These are phyloP conservation scores for Ichneumon xanthorius DNA, from an alignment of 2,888 invertebrate species.

Conservation along the genomic window DNA sequence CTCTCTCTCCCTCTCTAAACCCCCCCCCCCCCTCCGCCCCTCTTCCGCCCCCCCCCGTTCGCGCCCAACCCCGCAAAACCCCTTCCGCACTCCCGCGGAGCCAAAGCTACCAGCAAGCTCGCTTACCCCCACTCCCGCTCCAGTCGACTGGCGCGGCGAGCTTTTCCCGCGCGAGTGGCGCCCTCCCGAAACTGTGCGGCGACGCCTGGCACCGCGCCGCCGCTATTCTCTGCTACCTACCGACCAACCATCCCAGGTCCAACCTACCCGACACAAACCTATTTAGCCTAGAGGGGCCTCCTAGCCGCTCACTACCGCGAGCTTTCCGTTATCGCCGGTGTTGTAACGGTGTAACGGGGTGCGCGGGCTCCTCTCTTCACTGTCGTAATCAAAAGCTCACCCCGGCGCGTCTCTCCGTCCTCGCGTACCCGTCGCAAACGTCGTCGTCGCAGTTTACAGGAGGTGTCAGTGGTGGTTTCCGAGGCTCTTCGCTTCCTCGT, in stretches of 20 bases:
- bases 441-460: conserved; percentile 22
- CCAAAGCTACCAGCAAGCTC: conserved; percentile 61
- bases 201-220: conserved; percentile 69
- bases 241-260: conserved; percentile 72
- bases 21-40: too few species aligned
- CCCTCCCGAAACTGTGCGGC: conserved; percentile 71
- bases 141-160: conserved; percentile 57
- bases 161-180: conserved; percentile 75
- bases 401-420: conserved; percentile 12
- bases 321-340: conserved; percentile 68
- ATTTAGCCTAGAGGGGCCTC: conserved; percentile 74
- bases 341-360: conserved; percentile 64
- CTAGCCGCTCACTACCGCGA: conserved; percentile 70
- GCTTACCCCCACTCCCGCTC: conserved; percentile 49
- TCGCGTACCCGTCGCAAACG: conserved; percentile 28
- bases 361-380: conserved; percentile 54
- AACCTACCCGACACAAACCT: conserved; percentile 74
- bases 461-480: conserved; percentile 20
- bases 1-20: background rate
- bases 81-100: conserved; percentile 51
- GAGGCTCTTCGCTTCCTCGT: conserved; percentile 50
- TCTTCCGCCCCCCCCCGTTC: background rate
- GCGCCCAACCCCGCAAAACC: conserved; percentile 15
- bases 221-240: conserved; percentile 72
- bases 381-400: conserved; percentile 21